These are phyloP conservation scores for Leptobrachium ailaonicum DNA, from an alignment of 2,113 vertebrate genomes.

Conservation along the genomic window DNA sequence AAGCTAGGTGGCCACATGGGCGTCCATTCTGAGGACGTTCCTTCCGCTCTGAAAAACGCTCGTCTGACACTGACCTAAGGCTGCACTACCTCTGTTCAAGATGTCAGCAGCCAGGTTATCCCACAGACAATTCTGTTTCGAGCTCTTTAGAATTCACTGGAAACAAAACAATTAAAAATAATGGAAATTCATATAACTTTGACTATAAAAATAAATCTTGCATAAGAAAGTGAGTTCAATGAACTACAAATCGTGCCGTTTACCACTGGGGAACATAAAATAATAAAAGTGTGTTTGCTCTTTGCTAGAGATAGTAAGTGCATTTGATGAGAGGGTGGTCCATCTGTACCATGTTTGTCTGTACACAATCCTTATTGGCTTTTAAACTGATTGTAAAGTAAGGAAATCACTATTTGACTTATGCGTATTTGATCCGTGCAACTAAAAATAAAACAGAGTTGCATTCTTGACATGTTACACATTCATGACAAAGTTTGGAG, in stretches of 20 bases:
- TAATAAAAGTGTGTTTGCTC: background rate
- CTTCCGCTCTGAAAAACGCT: too few species aligned
- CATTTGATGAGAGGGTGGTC: constrained; percentile 2
- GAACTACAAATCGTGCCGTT: background rate
- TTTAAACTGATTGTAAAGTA: background rate
- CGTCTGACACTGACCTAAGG: too few species aligned
- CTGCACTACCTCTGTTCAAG: too few species aligned
- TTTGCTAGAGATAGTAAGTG: background rate
- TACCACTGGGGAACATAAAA: background rate
- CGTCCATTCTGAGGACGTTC: too few species aligned
- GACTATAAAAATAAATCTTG: background rate
- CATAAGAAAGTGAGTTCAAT: background rate
- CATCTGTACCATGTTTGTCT: background rate
- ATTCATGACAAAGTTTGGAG: background rate
- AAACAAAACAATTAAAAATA: background rate
- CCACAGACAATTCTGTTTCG: too few species aligned
- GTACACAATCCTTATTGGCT: background rate
- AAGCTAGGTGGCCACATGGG: too few species aligned
- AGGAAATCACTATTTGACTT: too few species aligned
- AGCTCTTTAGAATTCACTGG: too few species aligned
- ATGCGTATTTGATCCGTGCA: too few species aligned
- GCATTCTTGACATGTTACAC: background rate
- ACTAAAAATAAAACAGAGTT: too few species aligned
- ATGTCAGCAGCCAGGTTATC: too few species aligned
- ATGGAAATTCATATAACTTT: background rate